Conservation (phyloP, 2,888 invertebrate species). For the Epistrophe eligans region DNA sequence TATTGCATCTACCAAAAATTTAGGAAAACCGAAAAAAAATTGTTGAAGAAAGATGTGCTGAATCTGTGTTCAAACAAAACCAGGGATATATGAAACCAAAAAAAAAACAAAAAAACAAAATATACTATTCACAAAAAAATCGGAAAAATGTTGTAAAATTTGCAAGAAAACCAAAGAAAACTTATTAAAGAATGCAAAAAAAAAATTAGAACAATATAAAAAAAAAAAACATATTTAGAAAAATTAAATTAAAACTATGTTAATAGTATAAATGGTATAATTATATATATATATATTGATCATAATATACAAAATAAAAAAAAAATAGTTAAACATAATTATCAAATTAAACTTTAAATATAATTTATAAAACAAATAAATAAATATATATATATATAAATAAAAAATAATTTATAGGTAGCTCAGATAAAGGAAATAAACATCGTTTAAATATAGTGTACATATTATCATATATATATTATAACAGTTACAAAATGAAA, state of each 20-base stretch:
- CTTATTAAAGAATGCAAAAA: conserved; percentile 50
- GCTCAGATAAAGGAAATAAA: conserved; percentile 63
- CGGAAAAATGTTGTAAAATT: conserved; percentile 70
- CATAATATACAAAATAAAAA: conserved; percentile 62
- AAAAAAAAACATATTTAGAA: conserved; percentile 56
- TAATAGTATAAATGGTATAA: conserved; percentile 75
- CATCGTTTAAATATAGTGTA: conserved; percentile 67
- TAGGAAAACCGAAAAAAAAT: conserved; percentile 29
- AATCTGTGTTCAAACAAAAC: conserved; percentile 75
- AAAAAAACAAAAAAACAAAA: conserved; percentile 10
- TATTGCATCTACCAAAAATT: conserved; percentile 44
- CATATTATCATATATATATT: conserved; percentile 76
- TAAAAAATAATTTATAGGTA: conserved; percentile 68
- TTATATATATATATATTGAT: conserved; percentile 66
- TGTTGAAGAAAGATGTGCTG: conserved; percentile 70
- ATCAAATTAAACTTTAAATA: conserved; percentile 71
- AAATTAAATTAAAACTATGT: conserved; percentile 73
- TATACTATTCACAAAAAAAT: conserved; percentile 58
- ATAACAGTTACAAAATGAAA: conserved; percentile 72
- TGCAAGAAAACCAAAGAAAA: conserved; percentile 6
- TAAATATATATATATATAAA: conserved; percentile 57
- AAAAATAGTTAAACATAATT: conserved; percentile 75
- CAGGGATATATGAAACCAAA: conserved; percentile 73
- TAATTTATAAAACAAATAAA: conserved; percentile 57
- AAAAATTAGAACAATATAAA: conserved; percentile 67